Conservation (phyloP, 2,113 vertebrate species). For the Lota lota region DNA sequence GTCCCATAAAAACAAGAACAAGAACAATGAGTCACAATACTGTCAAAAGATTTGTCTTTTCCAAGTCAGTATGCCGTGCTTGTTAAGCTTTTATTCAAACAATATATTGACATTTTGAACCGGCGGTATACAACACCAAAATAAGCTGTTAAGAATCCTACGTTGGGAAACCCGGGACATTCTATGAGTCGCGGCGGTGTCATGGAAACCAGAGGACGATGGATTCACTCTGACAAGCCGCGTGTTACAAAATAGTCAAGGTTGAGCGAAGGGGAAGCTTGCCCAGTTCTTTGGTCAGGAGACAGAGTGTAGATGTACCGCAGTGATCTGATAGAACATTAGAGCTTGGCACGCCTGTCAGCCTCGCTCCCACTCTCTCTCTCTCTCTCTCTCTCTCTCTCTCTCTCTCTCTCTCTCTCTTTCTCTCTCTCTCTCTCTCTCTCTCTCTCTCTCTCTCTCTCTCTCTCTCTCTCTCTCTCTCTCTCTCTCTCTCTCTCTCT, state of each 20-base stretch:
- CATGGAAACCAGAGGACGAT: no score
- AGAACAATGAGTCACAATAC: no score
- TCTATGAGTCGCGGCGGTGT: no score
- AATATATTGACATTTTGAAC: no score
- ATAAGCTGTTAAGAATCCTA: no score
- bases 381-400: not conserved
- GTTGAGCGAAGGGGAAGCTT: constrained; percentile 32
- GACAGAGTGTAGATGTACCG: constrained; percentile 42
- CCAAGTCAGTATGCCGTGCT: no score
- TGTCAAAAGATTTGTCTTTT: no score
- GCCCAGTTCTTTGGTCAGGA: constrained; percentile 26
- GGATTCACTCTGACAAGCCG: no score
- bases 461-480: constrained; percentile 2
- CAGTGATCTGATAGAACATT: constrained; percentile 46
- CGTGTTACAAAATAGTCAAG: constrained; percentile 3
- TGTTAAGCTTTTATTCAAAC: no score
- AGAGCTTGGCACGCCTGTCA: constrained; percentile 45
- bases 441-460: constrained; percentile 17
- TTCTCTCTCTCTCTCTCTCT: constrained; percentile 4
- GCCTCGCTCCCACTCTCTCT: constrained; percentile 23
- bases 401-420: constrained; percentile 12
- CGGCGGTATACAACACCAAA: no score
- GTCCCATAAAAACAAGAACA: no score
- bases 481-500: constrained; percentile 10
- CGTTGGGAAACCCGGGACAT: no score